A percentile compares a stretch with the other conserved stretches of the same genome.
These are phyloP conservation scores for Cochlearius cochlearius DNA, from an alignment of 2,113 vertebrate species.

Conservation along the genomic window DNA sequence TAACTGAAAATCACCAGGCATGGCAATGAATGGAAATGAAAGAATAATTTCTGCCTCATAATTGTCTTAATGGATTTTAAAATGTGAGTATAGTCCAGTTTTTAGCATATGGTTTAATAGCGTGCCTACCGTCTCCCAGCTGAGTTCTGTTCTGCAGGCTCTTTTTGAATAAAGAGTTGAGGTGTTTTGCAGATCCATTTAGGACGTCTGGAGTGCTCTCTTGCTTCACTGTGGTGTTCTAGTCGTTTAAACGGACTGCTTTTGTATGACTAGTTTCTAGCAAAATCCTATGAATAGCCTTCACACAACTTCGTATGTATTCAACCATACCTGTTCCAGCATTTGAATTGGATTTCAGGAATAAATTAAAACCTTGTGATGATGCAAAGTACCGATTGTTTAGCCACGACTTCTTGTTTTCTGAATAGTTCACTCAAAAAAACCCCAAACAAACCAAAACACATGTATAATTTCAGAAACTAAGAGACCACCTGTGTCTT, in stretches of 20 bases:
- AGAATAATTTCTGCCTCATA: background rate
- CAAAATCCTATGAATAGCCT: background rate
- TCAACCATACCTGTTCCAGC: background rate
- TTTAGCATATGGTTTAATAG: background rate
- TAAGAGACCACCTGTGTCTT: background rate
- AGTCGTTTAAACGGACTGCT: background rate
- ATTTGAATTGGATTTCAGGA: background rate
- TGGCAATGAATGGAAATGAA: background rate
- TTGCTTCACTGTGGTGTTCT: background rate
- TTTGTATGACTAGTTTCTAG: background rate
- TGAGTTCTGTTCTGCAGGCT: background rate
- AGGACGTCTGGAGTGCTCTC: background rate
- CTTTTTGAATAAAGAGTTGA: background rate
- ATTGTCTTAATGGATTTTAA: conserved; percentile 11
- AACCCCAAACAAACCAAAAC: background rate
- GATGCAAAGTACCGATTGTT: background rate
- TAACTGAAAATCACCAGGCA: background rate
- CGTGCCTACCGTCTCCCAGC: background rate
- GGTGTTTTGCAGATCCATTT: background rate
- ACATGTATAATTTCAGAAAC: background rate
- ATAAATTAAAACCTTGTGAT: background rate
- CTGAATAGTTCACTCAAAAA: background rate
- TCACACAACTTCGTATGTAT: background rate
- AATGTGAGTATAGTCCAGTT: background rate
- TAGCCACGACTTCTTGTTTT: background rate